These are phyloP conservation scores for Brachionus plicatilis DNA, from an alignment of 1,140 invertebrate genomes.

Conservation along the genomic window DNA sequence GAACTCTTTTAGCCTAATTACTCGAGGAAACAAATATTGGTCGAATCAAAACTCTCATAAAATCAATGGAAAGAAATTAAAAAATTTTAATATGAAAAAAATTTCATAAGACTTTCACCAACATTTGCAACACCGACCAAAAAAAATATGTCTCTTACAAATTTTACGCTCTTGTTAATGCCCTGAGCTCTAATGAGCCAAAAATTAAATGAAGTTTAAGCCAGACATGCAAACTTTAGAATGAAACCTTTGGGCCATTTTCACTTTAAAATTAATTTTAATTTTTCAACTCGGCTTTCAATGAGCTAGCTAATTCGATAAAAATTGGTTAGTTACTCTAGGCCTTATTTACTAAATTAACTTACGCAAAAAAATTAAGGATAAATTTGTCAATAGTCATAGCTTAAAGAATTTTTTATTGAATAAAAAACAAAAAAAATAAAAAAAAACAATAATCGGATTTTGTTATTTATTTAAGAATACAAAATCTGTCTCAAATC, in stretches of 20 bases:
- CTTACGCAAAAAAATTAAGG: not conserved
- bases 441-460: not conserved
- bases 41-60: not conserved
- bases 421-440: not conserved
- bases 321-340: not conserved
- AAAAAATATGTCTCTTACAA: not conserved
- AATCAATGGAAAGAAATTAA: not conserved
- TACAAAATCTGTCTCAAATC: not conserved
- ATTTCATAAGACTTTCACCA: not conserved
- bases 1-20: not conserved
- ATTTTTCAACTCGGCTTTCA: not conserved
- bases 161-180: conserved; percentile 7
- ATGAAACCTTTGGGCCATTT: not conserved
- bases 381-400: not conserved
- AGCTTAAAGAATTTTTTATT: not conserved
- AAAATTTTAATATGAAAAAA: not conserved
- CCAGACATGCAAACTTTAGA: not conserved
- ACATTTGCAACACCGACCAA: not conserved
- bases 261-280: conserved; percentile 8
- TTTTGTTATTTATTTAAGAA: not conserved
- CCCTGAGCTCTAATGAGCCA: not conserved
- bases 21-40: not conserved
- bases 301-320: not conserved
- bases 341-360: not conserved
- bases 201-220: conserved; percentile 18